Base-by-base conservation (phyloP, 1,140 invertebrate species). In the Pogonognathellus flavescens region DNA sequence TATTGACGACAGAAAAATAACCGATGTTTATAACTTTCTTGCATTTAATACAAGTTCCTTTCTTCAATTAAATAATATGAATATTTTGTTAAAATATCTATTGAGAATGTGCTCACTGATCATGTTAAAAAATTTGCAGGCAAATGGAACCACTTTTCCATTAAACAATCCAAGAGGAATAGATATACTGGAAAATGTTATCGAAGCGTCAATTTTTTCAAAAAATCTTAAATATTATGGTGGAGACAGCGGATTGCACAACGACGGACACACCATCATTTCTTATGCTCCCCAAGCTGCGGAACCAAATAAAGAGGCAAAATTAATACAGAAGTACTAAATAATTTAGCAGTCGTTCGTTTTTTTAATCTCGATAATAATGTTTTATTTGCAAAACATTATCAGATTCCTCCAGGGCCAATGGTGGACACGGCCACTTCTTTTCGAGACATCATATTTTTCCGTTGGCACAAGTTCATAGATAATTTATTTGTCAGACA, bases 401-500 rank as follows among this genome's bases (percentile, higher is more conserved):
- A 83, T n/a, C 66, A 91, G 89, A 90, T 90, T 87, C 89, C 89
- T 25, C 82, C 88, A 22, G 90, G 90, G 18, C 89, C 89, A 3
- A 90, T 91, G 89, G 88, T 85, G 9, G 89, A 90, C 84, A 85
- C 88, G 11, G 88, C 89, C 4, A 90, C 90, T 10, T 89, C 91
- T 16, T 89, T 91, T 86, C 84, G 96, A 13, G 96, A 97, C 90
- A 95, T 95, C 0, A 91, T 95, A 10, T 97, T 97, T 91, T 97
- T 96, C 90, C 93, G 94, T 89, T 96, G 94, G 94, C 96, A 97
- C 88, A 93, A 94, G 6, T 94, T 94, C 88, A 92, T 97, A 22
- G 95, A 97, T 88, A 93, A 95, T 83, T 91, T 97, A 4, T 96
- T 97, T 92, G 92, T 93, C 85, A 92, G 95, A 88, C 94, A 95